Base-by-base conservation (phyloP, 2,797 vertebrate genomes). In the Galaxias olidus region DNA sequence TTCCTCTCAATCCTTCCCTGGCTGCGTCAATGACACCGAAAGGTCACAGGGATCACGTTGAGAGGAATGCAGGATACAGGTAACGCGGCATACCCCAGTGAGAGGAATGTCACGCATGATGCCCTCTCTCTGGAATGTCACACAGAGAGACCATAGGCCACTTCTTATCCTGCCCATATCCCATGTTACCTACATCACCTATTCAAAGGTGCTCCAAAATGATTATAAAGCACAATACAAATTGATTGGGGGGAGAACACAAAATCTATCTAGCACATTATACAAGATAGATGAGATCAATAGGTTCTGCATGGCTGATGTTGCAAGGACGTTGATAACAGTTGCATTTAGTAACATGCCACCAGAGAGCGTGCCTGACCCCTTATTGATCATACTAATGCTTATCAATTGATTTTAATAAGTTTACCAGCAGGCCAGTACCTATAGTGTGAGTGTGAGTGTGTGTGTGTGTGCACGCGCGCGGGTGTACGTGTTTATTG, bases 61-160 rank as follows among this genome's bases (percentile, higher is more conserved):
- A 30, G 15, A 49, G 59, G 20, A 61, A 50, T 51, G 59, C 42
- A 14, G 48, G 47, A 48, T 20, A n/a, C 48, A 50, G 59, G 59
- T 61, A 61, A 49, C 47, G 41, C 13, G 30, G 47, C 30, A 41
- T 30, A 30, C 30, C 30, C 30, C 30, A 6, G 30, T 41, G 11
- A 10, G 15, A 42, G 11, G 10, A 50, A 41, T 50, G 20, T 9
- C 10, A 41, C 46, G 49, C 19, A 30, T n/a, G 42, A 51, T 50
- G 47, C n/a, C 59, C 30, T 19, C n/a, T 50, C 30, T 61, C 46
- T 15, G 49, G 14, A 41, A 41, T 61, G 20, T 43, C 45, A 49
- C 18, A 48, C 30, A 30, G 30, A 30, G n/a, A n/a, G n/a, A n/a
- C n/a, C n/a, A n/a, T n/a, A n/a, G n/a, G 6, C 30, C 30, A 6